Conservation (phyloP, 2,113 vertebrate genomes). For the Cervus canadensis region DNA sequence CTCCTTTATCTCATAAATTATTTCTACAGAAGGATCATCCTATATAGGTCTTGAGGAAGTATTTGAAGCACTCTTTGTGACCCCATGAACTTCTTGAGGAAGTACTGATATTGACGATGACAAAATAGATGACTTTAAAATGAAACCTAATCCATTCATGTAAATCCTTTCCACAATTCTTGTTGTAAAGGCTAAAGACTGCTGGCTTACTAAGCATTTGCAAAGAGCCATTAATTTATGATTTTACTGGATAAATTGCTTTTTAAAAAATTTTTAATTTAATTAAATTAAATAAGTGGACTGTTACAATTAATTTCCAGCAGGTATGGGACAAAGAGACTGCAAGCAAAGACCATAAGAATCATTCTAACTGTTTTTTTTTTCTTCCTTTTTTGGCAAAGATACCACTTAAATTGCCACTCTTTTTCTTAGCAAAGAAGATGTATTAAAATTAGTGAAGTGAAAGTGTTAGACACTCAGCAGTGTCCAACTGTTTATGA, state of each 20-base stretch:
- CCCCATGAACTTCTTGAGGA: neutral
- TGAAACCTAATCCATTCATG: neutral
- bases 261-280: conserved; percentile 27
- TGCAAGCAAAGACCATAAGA: neutral
- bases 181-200: neutral
- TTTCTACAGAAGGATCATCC: neutral
- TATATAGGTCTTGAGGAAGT: neutral
- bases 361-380: neutral
- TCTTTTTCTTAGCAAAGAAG: conserved; percentile 8
- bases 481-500: neutral
- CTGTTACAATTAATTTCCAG: conserved; percentile 26
- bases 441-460: neutral
- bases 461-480: neutral
- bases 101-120: neutral
- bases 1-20: neutral
- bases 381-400: neutral
- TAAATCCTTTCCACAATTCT: neutral
- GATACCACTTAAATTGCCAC: neutral
- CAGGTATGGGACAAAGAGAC: neutral
- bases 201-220: neutral
- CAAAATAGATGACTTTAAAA: neutral
- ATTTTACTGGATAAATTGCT: conserved; percentile 13
- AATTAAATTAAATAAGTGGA: neutral
- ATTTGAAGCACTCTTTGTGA: too few relatives aligned
- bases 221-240: neutral